Conservation (phyloP, 2,797 vertebrate species). For the Mastacembelus armatus region DNA sequence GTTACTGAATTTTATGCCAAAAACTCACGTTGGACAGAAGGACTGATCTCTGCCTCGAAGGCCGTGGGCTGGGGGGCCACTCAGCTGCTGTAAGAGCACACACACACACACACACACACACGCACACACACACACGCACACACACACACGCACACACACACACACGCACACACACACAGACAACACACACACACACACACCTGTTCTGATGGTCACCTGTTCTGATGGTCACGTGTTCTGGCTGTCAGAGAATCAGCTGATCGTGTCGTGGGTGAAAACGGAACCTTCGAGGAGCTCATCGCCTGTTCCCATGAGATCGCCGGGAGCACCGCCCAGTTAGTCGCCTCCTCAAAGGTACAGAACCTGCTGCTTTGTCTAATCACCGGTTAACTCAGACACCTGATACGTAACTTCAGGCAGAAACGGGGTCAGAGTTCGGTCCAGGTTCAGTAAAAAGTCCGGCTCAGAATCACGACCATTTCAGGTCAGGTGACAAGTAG, state of each 20-base stretch:
- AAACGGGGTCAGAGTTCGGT: too few species aligned
- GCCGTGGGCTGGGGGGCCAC: conserved; percentile 97
- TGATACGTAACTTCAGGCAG: too few species aligned
- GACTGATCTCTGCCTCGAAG: conserved; percentile 97
- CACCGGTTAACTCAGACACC: not conserved
- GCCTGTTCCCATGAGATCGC: conserved; percentile 96
- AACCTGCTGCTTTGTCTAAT: not conserved
- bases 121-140: conserved; percentile 20
- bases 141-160: conserved; percentile 39
- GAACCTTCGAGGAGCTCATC: conserved; percentile 95
- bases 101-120: conserved; percentile 10
- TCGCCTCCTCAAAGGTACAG: conserved; percentile 96
- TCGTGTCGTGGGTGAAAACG: conserved; percentile 89
- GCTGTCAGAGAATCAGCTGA: conserved; percentile 91
- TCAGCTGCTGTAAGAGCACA: conserved; percentile 89
- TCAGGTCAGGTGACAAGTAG: too few species aligned
- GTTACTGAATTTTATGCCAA: conserved; percentile 96
- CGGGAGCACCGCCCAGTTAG: conserved; percentile 95
- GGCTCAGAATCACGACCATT: too few species aligned
- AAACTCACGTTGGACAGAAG: conserved; percentile 98
- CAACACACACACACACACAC: not conserved
- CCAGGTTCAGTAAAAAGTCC: too few species aligned
- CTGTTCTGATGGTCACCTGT: not conserved
- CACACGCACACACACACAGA: not conserved
- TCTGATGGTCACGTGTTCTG: not conserved